A percentile compares a stretch with the other conserved stretches of the same genome.
These are phyloP conservation scores for Oryzias sinensis DNA, from an alignment of 2,797 vertebrate species.

Conservation along the genomic window DNA sequence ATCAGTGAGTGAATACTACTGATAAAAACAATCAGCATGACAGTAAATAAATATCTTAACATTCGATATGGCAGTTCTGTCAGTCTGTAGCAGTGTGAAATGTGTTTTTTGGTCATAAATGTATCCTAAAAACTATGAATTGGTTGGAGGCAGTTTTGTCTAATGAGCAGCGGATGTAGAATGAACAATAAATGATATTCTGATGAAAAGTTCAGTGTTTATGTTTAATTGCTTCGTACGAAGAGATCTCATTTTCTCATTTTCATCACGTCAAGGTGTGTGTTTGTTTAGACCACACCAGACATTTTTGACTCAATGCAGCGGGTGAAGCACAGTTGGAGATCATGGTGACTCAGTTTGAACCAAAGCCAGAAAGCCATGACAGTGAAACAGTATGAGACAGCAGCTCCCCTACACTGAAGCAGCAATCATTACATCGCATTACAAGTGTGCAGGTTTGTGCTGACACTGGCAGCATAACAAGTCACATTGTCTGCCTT, in stretches of 20 bases:
- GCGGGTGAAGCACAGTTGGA: neutral
- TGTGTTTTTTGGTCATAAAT: conserved; percentile 83
- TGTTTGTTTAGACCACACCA: neutral
- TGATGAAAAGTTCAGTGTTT: conserved; percentile 57
- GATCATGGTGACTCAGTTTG: neutral
- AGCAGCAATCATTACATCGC: too few relatives aligned
- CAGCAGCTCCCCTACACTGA: too few relatives aligned
- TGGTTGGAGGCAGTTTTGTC: conserved; percentile 70
- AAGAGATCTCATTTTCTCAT: too few relatives aligned
- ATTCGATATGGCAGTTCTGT: conserved; percentile 81
- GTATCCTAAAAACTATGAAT: conserved; percentile 77
- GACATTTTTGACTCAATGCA: neutral
- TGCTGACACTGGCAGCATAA: neutral
- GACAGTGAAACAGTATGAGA: neutral
- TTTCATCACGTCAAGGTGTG: neutral
- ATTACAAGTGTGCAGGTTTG: conserved; percentile 1
- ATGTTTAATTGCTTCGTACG: neutral
- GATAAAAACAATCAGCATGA: conserved; percentile 81
- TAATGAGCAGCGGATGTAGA: conserved; percentile 75
- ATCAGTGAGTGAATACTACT: conserved; percentile 76
- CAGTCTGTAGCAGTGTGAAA: conserved; percentile 79
- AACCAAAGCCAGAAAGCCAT: neutral
- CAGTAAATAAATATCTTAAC: conserved; percentile 82
- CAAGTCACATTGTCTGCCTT: conserved; percentile 1
- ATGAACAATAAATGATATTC: conserved; percentile 82